A percentile compares a stretch with the other conserved stretches of the same genome.
Evolutionary conservation across 2,113 vertebrate species (phyloP).

Genomic region (Odocoileus virginianus): DNA sequence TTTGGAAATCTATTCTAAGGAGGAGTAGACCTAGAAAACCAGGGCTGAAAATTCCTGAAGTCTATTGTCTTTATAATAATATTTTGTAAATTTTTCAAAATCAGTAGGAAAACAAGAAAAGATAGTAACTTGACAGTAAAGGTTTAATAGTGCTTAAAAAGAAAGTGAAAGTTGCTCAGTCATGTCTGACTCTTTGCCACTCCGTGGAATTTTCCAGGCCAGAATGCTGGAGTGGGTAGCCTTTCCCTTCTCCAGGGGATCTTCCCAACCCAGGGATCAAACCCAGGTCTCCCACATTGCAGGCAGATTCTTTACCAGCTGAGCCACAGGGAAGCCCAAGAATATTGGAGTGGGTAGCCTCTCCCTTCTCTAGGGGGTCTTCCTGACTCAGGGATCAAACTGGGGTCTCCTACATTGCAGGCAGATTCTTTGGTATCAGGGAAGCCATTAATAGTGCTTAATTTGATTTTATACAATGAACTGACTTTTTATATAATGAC

Average conservation of each 20-base stretch:
- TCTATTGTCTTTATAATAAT: background rate
- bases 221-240: background rate
- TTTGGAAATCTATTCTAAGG: background rate
- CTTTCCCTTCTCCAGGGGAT: background rate
- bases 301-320: too few species aligned
- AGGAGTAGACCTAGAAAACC: background rate
- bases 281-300: too few species aligned
- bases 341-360: too few species aligned
- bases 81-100: conserved; percentile 3
- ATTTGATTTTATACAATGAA: background rate
- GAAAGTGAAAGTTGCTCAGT: background rate
- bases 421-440: background rate
- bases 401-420: background rate
- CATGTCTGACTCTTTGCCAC: background rate
- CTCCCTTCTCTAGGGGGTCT: too few species aligned
- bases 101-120: background rate
- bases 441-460: background rate
- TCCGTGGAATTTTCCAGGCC: background rate
- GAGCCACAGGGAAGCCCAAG: too few species aligned
- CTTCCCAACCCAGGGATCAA: background rate
- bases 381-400: accelerated
- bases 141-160: background rate
- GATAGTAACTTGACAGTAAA: background rate
- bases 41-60: background rate
- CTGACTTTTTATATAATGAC: background rate